A percentile compares a stretch with the other conserved stretches of the same genome.
Evolutionary conservation across 1,140 invertebrate genomes (phyloP).

Genomic region (Ceratoteleas bidentatus): DNA sequence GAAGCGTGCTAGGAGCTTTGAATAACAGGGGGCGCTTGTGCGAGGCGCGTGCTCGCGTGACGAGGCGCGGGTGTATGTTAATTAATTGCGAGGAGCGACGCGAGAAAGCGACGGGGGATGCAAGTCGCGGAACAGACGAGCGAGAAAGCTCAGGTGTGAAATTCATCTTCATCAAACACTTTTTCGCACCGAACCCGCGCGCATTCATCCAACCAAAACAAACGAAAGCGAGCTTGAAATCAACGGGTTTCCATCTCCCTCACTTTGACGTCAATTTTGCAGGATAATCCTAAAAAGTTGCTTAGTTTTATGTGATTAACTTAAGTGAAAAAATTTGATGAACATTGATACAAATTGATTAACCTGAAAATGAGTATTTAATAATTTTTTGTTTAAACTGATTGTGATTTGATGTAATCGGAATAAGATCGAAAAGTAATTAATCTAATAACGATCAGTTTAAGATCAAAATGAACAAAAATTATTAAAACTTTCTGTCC

Average conservation of each 20-base stretch:
- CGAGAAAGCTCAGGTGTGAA: constrained; percentile 73
- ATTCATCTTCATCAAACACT: constrained; percentile 72
- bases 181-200: constrained; percentile 68
- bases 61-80: constrained; percentile 68
- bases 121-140: constrained; percentile 49
- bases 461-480: no score
- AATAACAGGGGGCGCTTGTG: constrained; percentile 55
- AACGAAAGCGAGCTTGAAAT: constrained; percentile 55
- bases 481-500: no score
- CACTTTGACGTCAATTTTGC: constrained; percentile 37
- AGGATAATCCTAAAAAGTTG: constrained; percentile 28
- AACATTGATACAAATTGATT: no score
- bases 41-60: constrained; percentile 53
- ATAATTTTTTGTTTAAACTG: no score
- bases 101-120: constrained; percentile 54
- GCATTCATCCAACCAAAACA: constrained; percentile 63
- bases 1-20: constrained; percentile 49
- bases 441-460: no score
- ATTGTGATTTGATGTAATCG: no score
- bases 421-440: no score
- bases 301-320: no score
- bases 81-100: constrained; percentile 72
- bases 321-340: no score
- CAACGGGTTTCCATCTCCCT: constrained; percentile 1
- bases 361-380: no score